Conservation (phyloP, 2,113 vertebrate genomes). For the human region DNA sequence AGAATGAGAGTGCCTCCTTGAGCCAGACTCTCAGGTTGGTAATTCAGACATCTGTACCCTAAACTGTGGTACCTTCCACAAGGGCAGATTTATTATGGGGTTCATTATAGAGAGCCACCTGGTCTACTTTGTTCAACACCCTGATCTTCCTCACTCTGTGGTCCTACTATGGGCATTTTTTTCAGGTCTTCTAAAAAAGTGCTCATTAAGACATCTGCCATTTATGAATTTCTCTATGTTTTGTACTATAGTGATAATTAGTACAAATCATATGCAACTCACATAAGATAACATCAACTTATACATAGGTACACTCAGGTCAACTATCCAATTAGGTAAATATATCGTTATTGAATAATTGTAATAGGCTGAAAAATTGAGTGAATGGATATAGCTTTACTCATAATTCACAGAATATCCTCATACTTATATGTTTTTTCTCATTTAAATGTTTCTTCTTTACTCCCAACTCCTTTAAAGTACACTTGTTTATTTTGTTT, state of each 20-base stretch:
- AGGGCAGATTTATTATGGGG: neutral
- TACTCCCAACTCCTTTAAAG: neutral
- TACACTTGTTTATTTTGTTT: neutral
- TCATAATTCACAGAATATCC: neutral
- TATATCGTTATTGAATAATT: neutral
- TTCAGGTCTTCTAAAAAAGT: neutral
- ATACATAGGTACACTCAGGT: neutral
- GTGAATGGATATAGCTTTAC: neutral
- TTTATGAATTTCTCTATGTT: neutral
- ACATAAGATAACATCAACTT: neutral
- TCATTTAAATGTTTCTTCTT: neutral
- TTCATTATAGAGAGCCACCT: neutral
- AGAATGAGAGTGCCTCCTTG: neutral
- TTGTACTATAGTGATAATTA: neutral
- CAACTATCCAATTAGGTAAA: neutral
- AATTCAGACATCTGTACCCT: neutral
- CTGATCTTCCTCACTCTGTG: neutral
- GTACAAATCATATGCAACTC: neutral
- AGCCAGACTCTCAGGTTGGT: neutral
- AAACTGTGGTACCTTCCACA: neutral
- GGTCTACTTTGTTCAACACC: neutral
- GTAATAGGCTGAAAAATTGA: neutral
- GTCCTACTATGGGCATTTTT: neutral
- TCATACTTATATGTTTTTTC: neutral
- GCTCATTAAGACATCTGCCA: neutral